Evolutionary conservation across 1,140 invertebrate species (phyloP), one percentile per base, ranked within the genome.

Genomic region (Drosophila sucinea): DNA sequence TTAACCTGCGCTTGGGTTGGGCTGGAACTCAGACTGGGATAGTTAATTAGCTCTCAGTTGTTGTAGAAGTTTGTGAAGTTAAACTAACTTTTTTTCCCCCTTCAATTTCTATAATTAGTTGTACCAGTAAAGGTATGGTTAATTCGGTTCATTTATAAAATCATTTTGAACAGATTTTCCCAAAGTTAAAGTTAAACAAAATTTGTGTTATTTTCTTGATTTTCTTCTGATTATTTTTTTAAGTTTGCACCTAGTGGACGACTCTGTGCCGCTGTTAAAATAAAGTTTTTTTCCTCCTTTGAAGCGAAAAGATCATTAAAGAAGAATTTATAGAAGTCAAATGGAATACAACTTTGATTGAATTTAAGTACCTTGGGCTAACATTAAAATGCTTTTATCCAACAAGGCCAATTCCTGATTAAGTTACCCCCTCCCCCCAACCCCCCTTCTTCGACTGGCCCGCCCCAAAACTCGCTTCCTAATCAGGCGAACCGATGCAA

Each of bases 371-470:
- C 47, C 51, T 51, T 35, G 35, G 35, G 67, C 74, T 67, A 79
- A 89, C 84, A 89, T 89, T 89, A 89, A 89, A 89, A 89, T 77
- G 81, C 84, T 90, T 85, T 90, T 90, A 89, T 85, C 85, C 73
- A 60, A 62, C 58, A 72, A 78, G 68, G 75, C 75, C 75, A 77
- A 57, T 69, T 68, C 72, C 23, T 51, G 44, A 51, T 51, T 23
- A 51, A 51, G 44, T 27, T 17, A 17, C 44, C 25, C 44, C 17
- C 44, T 17, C 44, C 7, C 33, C 33, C 7, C 10, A 2, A 8
- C 33, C 4, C 7, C 33, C 33, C 7, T 8, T 10, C 11, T 61
- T 62, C 57, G 65, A 23, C 40, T 65, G 60, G 17, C 17, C 64
- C 32, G 32, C 71, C 55, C 41, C 73, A 51, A 27, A 25, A 27